phyloP scores from a whole-genome alignment of 2,113 vertebrate species.

The Candoia aspera region DNA sequence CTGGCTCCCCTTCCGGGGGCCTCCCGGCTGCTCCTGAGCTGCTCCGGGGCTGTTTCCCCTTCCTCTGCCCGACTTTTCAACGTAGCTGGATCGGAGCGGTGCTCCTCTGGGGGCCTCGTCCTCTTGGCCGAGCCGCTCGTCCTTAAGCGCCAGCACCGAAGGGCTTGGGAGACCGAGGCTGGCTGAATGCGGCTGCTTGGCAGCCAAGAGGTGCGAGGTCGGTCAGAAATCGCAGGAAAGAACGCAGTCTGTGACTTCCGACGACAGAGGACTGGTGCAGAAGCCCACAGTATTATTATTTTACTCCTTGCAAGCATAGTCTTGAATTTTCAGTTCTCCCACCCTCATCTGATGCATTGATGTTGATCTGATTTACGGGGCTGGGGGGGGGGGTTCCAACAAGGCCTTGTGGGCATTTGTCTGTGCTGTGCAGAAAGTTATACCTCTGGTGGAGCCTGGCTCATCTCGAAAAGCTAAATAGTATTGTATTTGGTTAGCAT shows the following conservation, averaged over 20 bases:
- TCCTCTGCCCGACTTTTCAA: accelerated
- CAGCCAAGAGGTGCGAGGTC: background rate
- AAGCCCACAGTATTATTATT: background rate
- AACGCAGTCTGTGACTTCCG: background rate
- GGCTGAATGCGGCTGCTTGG: background rate
- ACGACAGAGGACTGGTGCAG: background rate
- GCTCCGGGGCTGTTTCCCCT: background rate
- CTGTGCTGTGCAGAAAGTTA: background rate
- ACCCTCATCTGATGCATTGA: too few species aligned
- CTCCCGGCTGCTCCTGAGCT: too few species aligned
- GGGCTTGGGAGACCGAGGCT: background rate
- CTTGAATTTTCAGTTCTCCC: background rate
- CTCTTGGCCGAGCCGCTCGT: too few species aligned
- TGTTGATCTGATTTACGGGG: background rate
- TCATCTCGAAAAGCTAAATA: background rate
- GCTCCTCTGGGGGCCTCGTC: background rate
- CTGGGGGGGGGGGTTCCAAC: background rate
- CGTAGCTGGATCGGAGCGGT: background rate
- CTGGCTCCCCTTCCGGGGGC: too few species aligned
- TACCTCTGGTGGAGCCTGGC: background rate
- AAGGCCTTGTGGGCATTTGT: background rate
- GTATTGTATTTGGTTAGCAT: background rate
- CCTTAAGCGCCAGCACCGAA: background rate
- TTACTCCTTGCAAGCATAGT: background rate
- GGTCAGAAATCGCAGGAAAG: background rate